Percentiles rank a stretch among this genome's conserved stretches.
Conservation (phyloP, 2,888 invertebrate genomes). For the Ornithoptera priamus region DNA sequence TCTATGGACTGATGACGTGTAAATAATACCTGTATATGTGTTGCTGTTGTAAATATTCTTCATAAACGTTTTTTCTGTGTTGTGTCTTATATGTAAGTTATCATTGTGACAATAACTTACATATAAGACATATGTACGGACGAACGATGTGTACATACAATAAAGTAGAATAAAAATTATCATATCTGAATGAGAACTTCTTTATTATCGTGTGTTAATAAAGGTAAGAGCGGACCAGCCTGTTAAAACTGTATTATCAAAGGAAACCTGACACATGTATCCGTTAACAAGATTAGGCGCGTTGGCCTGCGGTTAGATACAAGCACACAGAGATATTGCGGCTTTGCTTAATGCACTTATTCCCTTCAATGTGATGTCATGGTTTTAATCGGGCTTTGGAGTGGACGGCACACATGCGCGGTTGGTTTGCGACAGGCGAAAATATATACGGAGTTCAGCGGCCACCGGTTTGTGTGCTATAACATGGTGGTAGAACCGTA, state of each 20-base stretch:
- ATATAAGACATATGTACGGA: no score
- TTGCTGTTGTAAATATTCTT: no score
- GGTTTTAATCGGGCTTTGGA: constrained; percentile 25
- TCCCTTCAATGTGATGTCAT: constrained; percentile 29
- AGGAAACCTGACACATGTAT: constrained; percentile 30
- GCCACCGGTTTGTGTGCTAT: constrained; percentile 2
- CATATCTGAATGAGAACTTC: no score
- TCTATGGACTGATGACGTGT: no score
- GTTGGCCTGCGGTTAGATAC: constrained; percentile 26
- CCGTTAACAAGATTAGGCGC: constrained; percentile 28
- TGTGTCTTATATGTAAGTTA: no score
- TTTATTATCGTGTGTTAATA: background rate
- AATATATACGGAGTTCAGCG: constrained; percentile 7
- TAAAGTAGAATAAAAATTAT: no score
- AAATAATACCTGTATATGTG: no score
- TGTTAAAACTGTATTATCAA: constrained; percentile 25
- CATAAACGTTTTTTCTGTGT: no score
- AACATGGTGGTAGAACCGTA: background rate
- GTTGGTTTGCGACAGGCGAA: constrained; percentile 12
- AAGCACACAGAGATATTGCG: constrained; percentile 22
- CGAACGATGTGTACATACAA: no score
- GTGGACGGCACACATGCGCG: constrained; percentile 9
- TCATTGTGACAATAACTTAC: no score
- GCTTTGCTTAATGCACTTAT: constrained; percentile 30
- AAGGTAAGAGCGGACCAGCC: background rate